Percentiles rank a stretch among this genome's conserved stretches.
Evolutionary conservation across 2,888 invertebrate species (phyloP).

Genomic region (Cancer borealis): DNA sequence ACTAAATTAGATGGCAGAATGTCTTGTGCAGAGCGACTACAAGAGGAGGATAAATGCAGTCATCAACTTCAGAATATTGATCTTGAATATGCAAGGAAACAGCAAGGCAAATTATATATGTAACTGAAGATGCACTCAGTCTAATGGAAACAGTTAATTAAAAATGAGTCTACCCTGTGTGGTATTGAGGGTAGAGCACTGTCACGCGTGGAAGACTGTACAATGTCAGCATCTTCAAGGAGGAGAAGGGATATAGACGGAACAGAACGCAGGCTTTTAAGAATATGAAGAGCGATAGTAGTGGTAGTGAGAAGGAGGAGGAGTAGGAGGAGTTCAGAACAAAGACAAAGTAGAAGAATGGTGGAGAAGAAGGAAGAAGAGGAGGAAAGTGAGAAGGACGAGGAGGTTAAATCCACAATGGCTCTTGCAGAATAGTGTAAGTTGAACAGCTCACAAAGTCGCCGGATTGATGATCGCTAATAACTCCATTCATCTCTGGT

Average conservation of each 20-base stretch:
- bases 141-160: not conserved
- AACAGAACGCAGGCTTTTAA: not conserved
- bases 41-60: not conserved
- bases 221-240: not conserved
- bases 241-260: not conserved
- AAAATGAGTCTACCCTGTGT: not conserved
- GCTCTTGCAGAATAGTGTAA: not conserved
- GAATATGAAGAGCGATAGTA: not conserved
- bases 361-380: not conserved
- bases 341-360: not conserved
- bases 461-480: not conserved
- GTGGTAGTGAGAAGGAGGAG: not conserved
- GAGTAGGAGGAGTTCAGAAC: too few relatives aligned
- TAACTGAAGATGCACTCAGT: not conserved
- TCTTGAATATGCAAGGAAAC: not conserved
- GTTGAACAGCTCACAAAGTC: not conserved
- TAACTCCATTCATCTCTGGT: not conserved
- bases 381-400: not conserved
- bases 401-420: not conserved
- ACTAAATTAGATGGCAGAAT: not conserved
- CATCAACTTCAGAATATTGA: not conserved
- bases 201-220: not conserved
- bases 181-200: not conserved
- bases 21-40: not conserved
- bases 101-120: not conserved